Base-by-base conservation (phyloP, 2,113 vertebrate species). In the Osmerus mordax region DNA sequence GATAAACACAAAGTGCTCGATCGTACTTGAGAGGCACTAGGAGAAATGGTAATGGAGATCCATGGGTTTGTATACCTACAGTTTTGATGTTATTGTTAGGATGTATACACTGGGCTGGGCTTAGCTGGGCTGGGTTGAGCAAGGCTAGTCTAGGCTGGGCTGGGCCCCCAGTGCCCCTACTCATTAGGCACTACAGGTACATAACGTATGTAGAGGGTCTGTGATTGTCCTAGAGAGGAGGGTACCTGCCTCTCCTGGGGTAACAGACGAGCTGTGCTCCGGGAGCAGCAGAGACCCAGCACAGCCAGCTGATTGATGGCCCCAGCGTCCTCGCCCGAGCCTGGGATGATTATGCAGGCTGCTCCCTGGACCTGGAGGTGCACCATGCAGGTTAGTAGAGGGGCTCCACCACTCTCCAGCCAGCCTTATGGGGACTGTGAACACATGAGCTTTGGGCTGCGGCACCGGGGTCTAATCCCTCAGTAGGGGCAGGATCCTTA, bases 301-400 rank as follows among this genome's bases (percentile, higher is more conserved):
- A 0, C 65, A 61, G 54, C 74, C 36, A 36, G 59, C 71, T 83
- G 87, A 86, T 82, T 79, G 76, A 85, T 78, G 77, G 12, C 72
- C 75, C 79, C 75, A 75, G 54, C 13, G 0, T 60, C 66, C 25
- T 21, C 55, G 65, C 67, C 66, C 66, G 58, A 71, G 81, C 71
- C 67, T 8, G 69, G 73, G 65, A 70, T 78, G 74, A 87, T 84
- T 81, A 81, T 74, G 74, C 81, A 77, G 80, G 69, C 54, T 56
- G 70, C 68, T 81, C 72, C 54, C 54, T 56, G 54, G 54, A 7
- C 68, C 56, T 74, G 56, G 2, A 69, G 64, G 67, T 67, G 65
- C 67, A 78, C 72, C 77, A 70, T 83, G 36, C 80, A 82, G 83
- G 83, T 82, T 81, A 82, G 78, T 78, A 78, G 65, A 74, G 79